phyloP scores from a whole-genome alignment of 2,888 invertebrate genomes.

The Candidula unifasciata region DNA sequence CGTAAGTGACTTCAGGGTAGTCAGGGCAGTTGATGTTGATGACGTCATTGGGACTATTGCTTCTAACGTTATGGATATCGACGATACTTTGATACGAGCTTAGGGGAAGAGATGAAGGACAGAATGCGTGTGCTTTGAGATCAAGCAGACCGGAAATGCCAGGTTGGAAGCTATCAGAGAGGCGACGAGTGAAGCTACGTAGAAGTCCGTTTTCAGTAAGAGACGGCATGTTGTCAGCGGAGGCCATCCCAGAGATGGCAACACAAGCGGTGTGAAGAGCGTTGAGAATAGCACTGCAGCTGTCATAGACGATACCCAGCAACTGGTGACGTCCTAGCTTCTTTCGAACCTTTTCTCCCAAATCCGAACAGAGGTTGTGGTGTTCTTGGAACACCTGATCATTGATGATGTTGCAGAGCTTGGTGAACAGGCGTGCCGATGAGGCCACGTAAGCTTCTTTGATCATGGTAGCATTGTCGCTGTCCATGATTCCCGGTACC shows the following conservation, averaged over 20 bases:
- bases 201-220: conserved; percentile 34
- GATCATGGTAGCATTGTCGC: conserved; percentile 47
- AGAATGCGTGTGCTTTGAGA: conserved; percentile 55
- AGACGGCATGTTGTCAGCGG: conserved; percentile 46
- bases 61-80: conserved; percentile 41
- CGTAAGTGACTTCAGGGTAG: conserved; percentile 58
- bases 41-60: conserved; percentile 41
- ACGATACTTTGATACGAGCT: conserved; percentile 52
- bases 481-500: conserved; percentile 52
- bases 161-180: conserved; percentile 47
- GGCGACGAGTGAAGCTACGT: conserved; percentile 30
- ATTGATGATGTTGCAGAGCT: conserved; percentile 43
- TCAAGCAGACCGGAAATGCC: conserved; percentile 42
- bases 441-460: conserved; percentile 47
- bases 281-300: conserved; percentile 54
- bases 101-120: conserved; percentile 56
- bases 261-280: conserved; percentile 53
- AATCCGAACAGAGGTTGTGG: conserved; percentile 54
- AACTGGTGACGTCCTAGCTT: conserved; percentile 44
- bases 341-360: conserved; percentile 52
- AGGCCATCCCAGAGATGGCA: conserved; percentile 34
- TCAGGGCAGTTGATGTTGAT: conserved; percentile 57
- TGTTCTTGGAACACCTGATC: conserved; percentile 44
- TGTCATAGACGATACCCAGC: conserved; percentile 52
- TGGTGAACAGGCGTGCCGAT: conserved; percentile 42